Evolutionary conservation across 2,113 vertebrate species (phyloP), one percentile per base, ranked within the genome.

Genomic region (Pelodiscus sinensis): DNA sequence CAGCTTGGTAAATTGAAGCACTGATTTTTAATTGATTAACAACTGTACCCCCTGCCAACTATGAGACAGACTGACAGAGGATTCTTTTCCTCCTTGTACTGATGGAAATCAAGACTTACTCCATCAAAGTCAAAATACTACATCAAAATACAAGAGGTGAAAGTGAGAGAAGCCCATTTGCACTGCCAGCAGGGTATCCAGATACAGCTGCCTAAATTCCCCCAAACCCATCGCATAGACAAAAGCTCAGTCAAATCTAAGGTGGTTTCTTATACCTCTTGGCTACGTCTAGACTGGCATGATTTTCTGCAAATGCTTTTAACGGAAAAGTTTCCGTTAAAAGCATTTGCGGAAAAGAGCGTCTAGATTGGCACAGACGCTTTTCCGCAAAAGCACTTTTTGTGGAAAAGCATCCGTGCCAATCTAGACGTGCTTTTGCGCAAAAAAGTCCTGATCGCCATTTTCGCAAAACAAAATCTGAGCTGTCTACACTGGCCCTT

Each of bases 11-110:
- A 35, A 57, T 38, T 57, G 24, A 38, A 81, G 51, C n/a, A 55
- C 54, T 31, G 78, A n/a, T 19, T 1, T 8, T 62, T 62, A 31
- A 31, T 65, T 31, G 6, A 4, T 75, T 9, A 4, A 4, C 1
- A 9, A 1, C 19, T 0, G 25, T 1, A 0, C 82, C 9, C 4
- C 55, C 25, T 1, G 44, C 35, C 71, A 73, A 8, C 56, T 8
- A 16, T 22, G 18, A 51, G 44, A 25, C 14, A 16, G 12, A 44
- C 6, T 12, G 81, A 25, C 44, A n/a, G 3, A 31, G 44, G 11
- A 4, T 31, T n/a, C 51, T 18, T 16, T 16, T 56, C 56, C 22
- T 57, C 25, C 56, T 56, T 73, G 71, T 9, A 73, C 35, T 73
- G 71, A 73, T 24, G 21, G 35, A 22, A 73, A 73, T 22, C 68